Evolutionary conservation across 2,113 vertebrate species (phyloP), one percentile per base, ranked within the genome.

Genomic region (Megaceryle torquata): DNA sequence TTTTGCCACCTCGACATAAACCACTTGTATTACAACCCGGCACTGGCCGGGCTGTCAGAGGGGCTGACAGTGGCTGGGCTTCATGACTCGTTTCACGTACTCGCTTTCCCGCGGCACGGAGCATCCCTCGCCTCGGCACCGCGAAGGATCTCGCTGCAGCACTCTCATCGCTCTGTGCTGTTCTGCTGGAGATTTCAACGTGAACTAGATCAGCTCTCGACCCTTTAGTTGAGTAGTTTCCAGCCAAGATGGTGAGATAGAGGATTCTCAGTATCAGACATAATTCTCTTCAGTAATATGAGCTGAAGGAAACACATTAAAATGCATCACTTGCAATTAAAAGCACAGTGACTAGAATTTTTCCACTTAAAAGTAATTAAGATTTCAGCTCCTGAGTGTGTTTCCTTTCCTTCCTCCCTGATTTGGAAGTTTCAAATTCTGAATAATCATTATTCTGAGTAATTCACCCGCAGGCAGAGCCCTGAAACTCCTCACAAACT

Each of bases 301-400:
- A 86, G 70, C 83, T 83, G 88, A 92, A 88, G 69, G 50, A 76
- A 88, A 44, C 43, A 50, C 64, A 85, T 85, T 91, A 91, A 86
- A 88, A 89, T 68, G 83, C 44, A 91, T 33, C 74, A 31, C 18
- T 46, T 51, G 51, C 70, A 77, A 85, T 63, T 68, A 48, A 76
- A 83, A 94, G 48, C 74, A 57, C 0, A 22, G 35, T 8, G 19
- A 51, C 64, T 46, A 51, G 22, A 61, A 63, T 64, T 85, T 90
- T 89, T 77, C 76, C 72, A 78, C 84, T 65, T 68, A 28, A 72
- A 96, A 93, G 79, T 25, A 56, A 61, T 15, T 12, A 61, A 59
- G 83, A 39, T 61, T 69, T 51, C 75, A 94, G 46, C 87, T 93
- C 71, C 44, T 61, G n/a, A 64, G 39, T 67, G 82, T 0, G 0